Percentiles rank a stretch among this genome's conserved stretches.
Evolutionary conservation across 1,140 invertebrate species (phyloP).

Genomic region (Papilio dardanus): DNA sequence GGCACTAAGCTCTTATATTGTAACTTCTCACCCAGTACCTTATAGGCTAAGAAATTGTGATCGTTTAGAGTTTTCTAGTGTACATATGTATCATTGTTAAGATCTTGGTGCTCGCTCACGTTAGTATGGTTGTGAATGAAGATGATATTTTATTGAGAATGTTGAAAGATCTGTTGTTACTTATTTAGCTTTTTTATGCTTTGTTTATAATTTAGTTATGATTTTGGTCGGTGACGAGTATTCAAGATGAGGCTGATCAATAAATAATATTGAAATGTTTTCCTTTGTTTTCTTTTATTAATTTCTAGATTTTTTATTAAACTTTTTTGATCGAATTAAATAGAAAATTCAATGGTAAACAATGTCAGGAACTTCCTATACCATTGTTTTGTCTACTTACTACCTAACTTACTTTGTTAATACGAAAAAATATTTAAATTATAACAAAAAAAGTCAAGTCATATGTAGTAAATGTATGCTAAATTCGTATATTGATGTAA

Average conservation of each 20-base stretch:
- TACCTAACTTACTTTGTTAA: no score
- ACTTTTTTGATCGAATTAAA: no score
- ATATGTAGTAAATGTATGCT: background rate
- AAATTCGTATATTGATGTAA: background rate
- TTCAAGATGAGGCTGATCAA: constrained; percentile 77
- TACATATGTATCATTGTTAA: constrained; percentile 56
- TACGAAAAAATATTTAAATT: background rate
- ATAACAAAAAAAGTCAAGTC: background rate
- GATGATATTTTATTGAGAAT: background rate
- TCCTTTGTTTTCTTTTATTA: constrained; percentile 25
- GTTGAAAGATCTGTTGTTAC: constrained; percentile 71
- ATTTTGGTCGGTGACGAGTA: constrained; percentile 55
- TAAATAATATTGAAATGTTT: constrained; percentile 61
- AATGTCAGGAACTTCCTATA: no score
- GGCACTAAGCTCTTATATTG: constrained; percentile 61
- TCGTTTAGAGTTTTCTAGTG: constrained; percentile 75
- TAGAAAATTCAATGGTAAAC: no score
- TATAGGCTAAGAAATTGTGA: constrained; percentile 80
- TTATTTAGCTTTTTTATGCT: constrained; percentile 75
- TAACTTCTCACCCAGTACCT: constrained; percentile 75
- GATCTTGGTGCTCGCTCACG: constrained; percentile 53
- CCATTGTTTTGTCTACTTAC: background rate
- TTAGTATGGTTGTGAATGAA: constrained; percentile 52
- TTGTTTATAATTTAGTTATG: constrained; percentile 70
- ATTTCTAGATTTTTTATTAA: background rate